Evolutionary conservation across 2,797 vertebrate species (phyloP), one percentile per base, ranked within the genome.

Genomic region (Pangasius krempfi): DNA sequence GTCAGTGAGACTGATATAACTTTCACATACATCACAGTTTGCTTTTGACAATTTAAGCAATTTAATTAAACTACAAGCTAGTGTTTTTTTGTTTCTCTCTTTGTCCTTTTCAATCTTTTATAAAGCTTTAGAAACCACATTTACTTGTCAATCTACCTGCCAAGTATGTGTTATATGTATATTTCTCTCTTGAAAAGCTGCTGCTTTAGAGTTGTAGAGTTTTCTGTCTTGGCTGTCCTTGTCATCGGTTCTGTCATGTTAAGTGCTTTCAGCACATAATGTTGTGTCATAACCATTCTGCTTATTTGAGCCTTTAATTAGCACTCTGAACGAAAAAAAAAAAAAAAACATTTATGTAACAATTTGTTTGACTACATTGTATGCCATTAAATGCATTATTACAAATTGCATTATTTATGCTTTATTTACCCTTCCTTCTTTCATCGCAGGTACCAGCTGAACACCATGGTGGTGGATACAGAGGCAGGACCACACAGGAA

Each of bases 401-500:
- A 82, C 12, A n/a, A n/a, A n/a, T n/a, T n/a, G n/a, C n/a, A n/a
- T 20, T 76, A n/a, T 33, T 47, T 33, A 47, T 54, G 18, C 4
- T 83, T 0, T 52, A 88, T 90, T 93, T 89, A 92, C 91, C 91
- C 90, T 91, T 89, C 92, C 90, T 91, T 84, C 90, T 52, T 9
- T 1, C 0, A 0, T 0, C 86, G 1, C 91, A 99, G 98, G 93
- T 97, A 99, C 94, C 98, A 98, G 94, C 91, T 99, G 92, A 98
- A 97, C 5, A 94, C 96, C 73, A 98, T 99, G 92, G 98, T 97
- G 64, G 98, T 98, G 93, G 98, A 99, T 90, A 97, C 96, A 0
- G 94, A 96, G 0, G 98, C 98, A 0, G 98, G 98, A 1, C 97
- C 98, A 0, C 96, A 98, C 92, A 97, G 95, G 88, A 99, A 99